Evolutionary conservation across 2,797 vertebrate genomes (phyloP), one percentile per base, ranked within the genome.

Genomic region (Tachyglossus aculeatus): DNA sequence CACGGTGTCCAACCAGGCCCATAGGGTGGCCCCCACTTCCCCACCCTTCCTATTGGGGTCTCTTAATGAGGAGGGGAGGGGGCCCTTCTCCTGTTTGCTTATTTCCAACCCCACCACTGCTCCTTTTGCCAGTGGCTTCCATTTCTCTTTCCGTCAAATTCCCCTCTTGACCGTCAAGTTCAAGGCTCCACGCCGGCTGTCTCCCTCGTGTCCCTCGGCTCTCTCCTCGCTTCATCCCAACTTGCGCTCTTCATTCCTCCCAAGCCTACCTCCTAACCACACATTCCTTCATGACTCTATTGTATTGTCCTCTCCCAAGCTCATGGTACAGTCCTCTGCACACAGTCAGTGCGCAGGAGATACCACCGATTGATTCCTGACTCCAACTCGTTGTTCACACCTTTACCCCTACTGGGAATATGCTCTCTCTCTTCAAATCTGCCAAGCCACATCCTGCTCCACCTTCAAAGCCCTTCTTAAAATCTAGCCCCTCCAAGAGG

Each of bases 161-260:
- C 22, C 14, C 13, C 18, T 18, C 25, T 6, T n/a, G n/a, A n/a
- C 2, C 1, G 0, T 19, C 6, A 5, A 2, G n/a, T 2, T n/a
- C n/a, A n/a, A n/a, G 1, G n/a, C 24, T 48, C 2, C 1, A 34
- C 29, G 22, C 1, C 1, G 0, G n/a, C 3, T 12, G 12, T 10
- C 53, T 14, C 10, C 24, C 31, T 4, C 4, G 41, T 27, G 2
- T 1, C 1, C 58, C 16, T 3, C 36, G 18, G 0, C 21, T 13
- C 1, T 14, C 5, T 19, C 25, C 21, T 45, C 6, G 1, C 11
- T 10, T 16, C 8, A 1, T 34, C 36, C 7, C 31, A 1, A 3
- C 29, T 1, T 1, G 12, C 6, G 32, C 33, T 25, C 43, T 14
- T 25, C n/a, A n/a, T n/a, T n/a, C n/a, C 13, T 3, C 5, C 24